Base-by-base conservation (phyloP, 2,888 invertebrate species). In the Athrips mouffetella region DNA sequence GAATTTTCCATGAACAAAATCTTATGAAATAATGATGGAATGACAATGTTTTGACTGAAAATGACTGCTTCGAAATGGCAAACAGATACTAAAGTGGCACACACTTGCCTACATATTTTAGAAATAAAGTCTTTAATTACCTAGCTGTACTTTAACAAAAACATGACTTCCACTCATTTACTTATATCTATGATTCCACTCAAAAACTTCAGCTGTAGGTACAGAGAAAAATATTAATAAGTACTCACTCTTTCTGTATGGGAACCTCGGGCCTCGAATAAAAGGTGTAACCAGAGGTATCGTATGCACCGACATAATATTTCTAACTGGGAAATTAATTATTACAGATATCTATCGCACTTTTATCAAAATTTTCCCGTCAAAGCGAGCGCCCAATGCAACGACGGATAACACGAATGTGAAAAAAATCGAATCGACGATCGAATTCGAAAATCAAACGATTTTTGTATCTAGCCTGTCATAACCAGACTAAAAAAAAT, bases 251-350 rank as follows among this genome's bases (percentile, higher is more conserved):
- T 88, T 87, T 78, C 88, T 80, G 55, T 85, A 86, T 52, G 86
- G 88, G 68, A 86, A 88, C 65, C 87, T 84, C 64, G 88, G 87
- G 57, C 89, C 89, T 75, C 86, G 74, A 63, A 89, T 86, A 59
- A 85, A 88, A 55, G 87, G 86, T 53, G 85, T 85, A 55, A 87
- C 78, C 68, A 87, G 67, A 53, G 87, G 87, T 55, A 86, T 85
- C 42, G 86, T 87, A 67, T 87, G 86, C 72, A 87, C 84, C 70
- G 86, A 86, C 85, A 88, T 88, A 75, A 76, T 83, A 76, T 70
- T 65, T 55, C 50, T 51, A 50, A 51, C 55, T 29, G 52, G 54
- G 58, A 55, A 57, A 51, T 31, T 45, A 63, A 49, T 55, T 57
- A 54, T 54, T 54, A n/a, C n/a, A n/a, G n/a, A n/a, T n/a, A n/a